Evolutionary conservation across 2,113 vertebrate genomes (phyloP).

Genomic region (Cebus imitator): DNA sequence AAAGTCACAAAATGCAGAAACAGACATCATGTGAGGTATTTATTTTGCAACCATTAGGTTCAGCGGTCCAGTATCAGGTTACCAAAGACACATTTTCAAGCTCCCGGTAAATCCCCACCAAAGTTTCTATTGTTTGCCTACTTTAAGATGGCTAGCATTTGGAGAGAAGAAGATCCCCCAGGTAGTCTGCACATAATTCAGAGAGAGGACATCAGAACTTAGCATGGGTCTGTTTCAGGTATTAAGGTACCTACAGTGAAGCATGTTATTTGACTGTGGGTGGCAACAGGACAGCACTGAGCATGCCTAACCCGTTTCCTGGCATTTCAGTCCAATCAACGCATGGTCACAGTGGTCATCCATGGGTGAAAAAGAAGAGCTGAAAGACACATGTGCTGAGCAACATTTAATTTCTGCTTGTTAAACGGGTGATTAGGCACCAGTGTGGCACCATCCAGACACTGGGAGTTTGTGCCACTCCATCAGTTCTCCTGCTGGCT

Average conservation of each 20-base stretch:
- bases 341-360: rapidly evolving
- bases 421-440: background rate
- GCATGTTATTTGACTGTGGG: background rate
- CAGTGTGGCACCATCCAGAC: background rate
- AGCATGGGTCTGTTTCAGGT: background rate
- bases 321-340: background rate
- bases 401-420: background rate
- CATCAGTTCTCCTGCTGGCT: background rate
- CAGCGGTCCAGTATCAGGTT: background rate
- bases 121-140: background rate
- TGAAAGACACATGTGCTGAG: background rate
- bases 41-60: constrained; percentile 19
- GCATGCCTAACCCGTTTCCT: background rate
- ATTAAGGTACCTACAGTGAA: background rate
- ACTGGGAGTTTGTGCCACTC: background rate
- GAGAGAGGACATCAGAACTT: background rate
- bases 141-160: background rate
- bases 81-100: constrained; percentile 25
- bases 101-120: background rate
- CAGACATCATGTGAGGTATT: constrained; percentile 30
- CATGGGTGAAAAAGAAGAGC: background rate
- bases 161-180: background rate
- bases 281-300: background rate
- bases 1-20: background rate
- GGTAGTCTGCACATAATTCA: background rate